A percentile compares a stretch with the other conserved stretches of the same genome.
Evolutionary conservation across 2,797 vertebrate genomes (phyloP).

Genomic region (Pyrocephalus nanus): DNA sequence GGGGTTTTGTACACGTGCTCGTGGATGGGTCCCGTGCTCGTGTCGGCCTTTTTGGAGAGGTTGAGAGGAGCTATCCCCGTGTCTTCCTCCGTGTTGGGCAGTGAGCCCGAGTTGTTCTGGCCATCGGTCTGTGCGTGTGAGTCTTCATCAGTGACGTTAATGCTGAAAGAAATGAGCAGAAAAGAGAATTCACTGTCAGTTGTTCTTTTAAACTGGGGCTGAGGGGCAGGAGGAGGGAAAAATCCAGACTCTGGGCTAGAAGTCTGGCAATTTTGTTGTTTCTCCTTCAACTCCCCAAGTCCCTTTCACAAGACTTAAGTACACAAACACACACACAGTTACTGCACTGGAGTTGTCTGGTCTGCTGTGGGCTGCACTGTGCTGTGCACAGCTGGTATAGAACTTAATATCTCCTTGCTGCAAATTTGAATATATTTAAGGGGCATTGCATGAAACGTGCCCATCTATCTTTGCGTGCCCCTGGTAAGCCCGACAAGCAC

Average conservation of each 20-base stretch:
- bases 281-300: background rate
- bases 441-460: background rate
- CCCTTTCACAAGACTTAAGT: background rate
- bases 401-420: background rate
- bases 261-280: background rate
- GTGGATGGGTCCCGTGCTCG: background rate
- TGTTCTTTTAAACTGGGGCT: background rate
- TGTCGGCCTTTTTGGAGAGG: conserved; percentile 85
- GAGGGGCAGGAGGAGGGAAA: background rate
- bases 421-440: background rate
- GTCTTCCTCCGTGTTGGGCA: conserved; percentile 65
- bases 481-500: background rate
- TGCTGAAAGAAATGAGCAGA: conserved; percentile 60
- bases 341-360: background rate
- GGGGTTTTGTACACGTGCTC: background rate
- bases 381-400: background rate
- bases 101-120: background rate
- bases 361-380: background rate
- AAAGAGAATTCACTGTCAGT: background rate
- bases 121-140: background rate
- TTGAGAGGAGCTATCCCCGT: conserved; percentile 84
- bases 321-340: background rate
- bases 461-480: background rate
- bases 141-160: conserved; percentile 40
- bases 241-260: background rate